phyloP scores from a whole-genome alignment of 2,113 vertebrate species.

The Poeciliopsis retropinna region DNA sequence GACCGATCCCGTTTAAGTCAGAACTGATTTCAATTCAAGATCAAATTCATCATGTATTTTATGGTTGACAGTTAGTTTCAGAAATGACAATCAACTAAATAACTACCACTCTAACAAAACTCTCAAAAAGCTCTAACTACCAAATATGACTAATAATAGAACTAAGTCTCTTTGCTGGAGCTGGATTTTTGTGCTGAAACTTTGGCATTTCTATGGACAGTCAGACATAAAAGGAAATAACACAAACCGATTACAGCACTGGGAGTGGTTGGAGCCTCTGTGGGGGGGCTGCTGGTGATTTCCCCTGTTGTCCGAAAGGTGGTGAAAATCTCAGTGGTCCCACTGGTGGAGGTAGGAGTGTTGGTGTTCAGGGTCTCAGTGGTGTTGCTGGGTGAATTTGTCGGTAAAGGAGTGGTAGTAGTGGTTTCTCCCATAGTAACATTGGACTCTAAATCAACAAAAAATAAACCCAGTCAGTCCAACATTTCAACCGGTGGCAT shows the following conservation, averaged over 20 bases:
- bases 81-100: not conserved
- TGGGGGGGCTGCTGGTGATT: not conserved
- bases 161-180: not conserved
- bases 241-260: constrained; percentile 50
- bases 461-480: constrained; percentile 6
- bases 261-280: constrained; percentile 4
- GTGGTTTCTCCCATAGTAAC: not conserved
- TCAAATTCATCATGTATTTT: not conserved
- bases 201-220: not conserved
- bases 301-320: constrained; percentile 5
- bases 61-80: not conserved
- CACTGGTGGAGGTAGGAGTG: not conserved
- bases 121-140: not conserved
- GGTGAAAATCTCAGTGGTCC: not conserved
- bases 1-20: not conserved
- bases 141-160: not conserved
- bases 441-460: constrained; percentile 1
- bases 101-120: not conserved
- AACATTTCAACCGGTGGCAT: not conserved
- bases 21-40: not conserved
- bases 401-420: not conserved
- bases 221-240: not conserved
- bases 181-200: not conserved
- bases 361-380: not conserved
- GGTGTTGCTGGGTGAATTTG: not conserved